Percentiles rank a stretch among this genome's conserved stretches.
Evolutionary conservation across 2,797 vertebrate species (phyloP).

Genomic region (Arctocebus calabarensis): DNA sequence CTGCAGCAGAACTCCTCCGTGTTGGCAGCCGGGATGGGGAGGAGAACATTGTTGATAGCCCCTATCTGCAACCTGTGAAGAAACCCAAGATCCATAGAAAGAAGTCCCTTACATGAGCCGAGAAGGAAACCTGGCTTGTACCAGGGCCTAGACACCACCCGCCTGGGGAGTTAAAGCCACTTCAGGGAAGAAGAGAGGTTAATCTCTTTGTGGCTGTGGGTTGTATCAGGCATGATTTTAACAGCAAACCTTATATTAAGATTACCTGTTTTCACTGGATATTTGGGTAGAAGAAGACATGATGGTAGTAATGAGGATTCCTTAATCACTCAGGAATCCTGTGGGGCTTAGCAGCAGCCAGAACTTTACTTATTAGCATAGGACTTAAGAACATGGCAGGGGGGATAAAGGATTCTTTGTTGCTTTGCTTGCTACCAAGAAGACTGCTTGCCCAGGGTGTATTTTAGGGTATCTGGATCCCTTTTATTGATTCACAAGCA

Average conservation of each 20-base stretch:
- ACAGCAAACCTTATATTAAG: neutral
- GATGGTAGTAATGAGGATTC: neutral
- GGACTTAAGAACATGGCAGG: neutral
- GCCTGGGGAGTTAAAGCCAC: slow-evolving; percentile 14
- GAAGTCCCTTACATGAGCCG: slow-evolving; percentile 88
- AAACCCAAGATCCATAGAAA: slow-evolving; percentile 99
- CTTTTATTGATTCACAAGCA: neutral
- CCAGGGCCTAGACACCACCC: neutral
- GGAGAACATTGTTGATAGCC: slow-evolving; percentile 96
- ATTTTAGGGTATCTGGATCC: neutral
- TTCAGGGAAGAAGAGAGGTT: neutral
- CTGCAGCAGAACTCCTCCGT: slow-evolving; percentile 92
- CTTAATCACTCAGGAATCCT: neutral
- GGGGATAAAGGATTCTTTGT: neutral
- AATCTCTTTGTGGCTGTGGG: neutral
- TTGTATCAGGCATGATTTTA: neutral
- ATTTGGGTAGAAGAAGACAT: neutral
- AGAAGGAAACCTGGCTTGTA: slow-evolving; percentile 48
- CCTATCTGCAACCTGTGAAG: slow-evolving; percentile 97
- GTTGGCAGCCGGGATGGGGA: slow-evolving; percentile 92
- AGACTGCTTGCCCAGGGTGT: neutral
- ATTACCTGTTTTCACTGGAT: neutral
- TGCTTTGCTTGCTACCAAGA: neutral
- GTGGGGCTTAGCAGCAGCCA: neutral
- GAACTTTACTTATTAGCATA: neutral